Evolutionary conservation across 2,113 vertebrate species (phyloP), one percentile per base, ranked within the genome.

Genomic region (Chionis minor): DNA sequence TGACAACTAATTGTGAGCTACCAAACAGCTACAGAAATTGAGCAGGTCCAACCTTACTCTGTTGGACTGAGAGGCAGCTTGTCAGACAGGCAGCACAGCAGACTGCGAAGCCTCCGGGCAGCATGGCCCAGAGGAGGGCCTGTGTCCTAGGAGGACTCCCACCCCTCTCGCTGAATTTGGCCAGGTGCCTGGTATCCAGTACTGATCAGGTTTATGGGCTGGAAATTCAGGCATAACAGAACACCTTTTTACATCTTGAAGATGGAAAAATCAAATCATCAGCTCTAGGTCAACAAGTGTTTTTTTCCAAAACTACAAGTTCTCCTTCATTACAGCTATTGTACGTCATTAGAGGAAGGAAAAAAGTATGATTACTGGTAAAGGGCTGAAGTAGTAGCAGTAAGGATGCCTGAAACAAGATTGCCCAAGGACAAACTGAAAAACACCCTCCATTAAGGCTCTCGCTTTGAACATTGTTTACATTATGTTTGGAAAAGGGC

Each of bases 241-340:
- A 91, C 73, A 88, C 24, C 30, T 9, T 42, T 75, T 51, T 62
- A 55, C 47, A 54, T 40, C 88, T 65, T 52, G 69, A 88, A 47
- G 49, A n/a, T 49, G 30, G 58, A 78, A 77, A 82, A 85, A 80
- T 74, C 17, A 88, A 63, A 74, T 72, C 59, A 61, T 55, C 32
- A 83, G 54, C 72, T 87, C 74, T 28, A 70, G 61, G 14, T 9
- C 3, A 72, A 40, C 54, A 78, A 59, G 6, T 3, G 2, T 15
- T 56, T 78, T 78, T 71, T 91, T 81, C 56, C 52, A 66, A 79
- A 96, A 66, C 79, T 95, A 45, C 81, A 94, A 55, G 82, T 49
- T 88, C 69, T 83, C 59, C 69, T 81, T 79, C 69, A 58, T 77
- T 84, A 62, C 47, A 56, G 74, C 23, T 47, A 45, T 9, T 49